Percentiles rank a stretch among this genome's conserved stretches.
Conservation (phyloP, 2,797 vertebrate species). For the Acridotheres tristis region DNA sequence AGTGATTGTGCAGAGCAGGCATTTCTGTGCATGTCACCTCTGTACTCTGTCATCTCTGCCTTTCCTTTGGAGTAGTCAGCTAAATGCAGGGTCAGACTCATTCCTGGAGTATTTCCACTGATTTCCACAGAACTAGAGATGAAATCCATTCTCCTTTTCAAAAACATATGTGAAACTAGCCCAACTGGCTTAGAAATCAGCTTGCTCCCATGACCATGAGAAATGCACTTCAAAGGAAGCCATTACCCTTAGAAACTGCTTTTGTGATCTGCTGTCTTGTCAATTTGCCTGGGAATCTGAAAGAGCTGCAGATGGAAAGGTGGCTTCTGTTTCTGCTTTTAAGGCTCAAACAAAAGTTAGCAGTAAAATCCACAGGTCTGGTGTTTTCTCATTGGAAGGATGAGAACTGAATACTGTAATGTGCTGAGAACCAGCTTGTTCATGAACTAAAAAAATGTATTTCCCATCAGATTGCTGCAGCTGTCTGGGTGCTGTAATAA, state of each 20-base stretch:
- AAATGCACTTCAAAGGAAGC: conserved; percentile 36
- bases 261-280: conserved; percentile 45
- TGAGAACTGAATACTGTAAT: not conserved
- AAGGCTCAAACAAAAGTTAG: conserved; percentile 12
- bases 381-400: not conserved
- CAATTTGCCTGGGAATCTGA: conserved; percentile 17
- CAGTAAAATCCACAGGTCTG: not conserved
- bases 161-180: conserved; percentile 4
- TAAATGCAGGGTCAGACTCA: conserved; percentile 1
- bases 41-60: not conserved
- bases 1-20: rapidly evolving
- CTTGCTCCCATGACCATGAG: conserved; percentile 23
- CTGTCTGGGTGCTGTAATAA: not conserved
- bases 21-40: not conserved
- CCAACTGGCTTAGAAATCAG: conserved; percentile 40
- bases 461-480: conserved; percentile 2
- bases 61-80: not conserved
- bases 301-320: not conserved
- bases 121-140: not conserved
- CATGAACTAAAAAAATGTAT: not conserved
- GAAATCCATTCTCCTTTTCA: conserved; percentile 29
- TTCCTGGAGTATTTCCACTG: conserved; percentile 12
- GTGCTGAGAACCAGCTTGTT: not conserved
- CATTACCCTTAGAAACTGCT: conserved; percentile 28
- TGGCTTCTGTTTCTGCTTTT: not conserved